These are phyloP conservation scores for Bungarus multicinctus DNA, from an alignment of 2,113 vertebrate genomes.

Conservation along the genomic window DNA sequence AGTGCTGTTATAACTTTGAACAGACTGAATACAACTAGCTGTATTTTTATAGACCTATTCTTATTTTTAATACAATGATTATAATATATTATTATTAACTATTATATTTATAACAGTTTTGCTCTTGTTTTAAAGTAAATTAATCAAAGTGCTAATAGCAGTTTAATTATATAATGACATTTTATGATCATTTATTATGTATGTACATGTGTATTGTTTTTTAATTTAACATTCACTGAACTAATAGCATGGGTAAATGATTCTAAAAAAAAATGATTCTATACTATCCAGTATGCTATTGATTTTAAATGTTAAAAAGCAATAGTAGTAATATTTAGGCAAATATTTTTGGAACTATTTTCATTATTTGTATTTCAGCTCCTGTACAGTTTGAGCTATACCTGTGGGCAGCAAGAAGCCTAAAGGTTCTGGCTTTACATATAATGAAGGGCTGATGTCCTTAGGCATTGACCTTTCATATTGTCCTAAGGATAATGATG, in stretches of 20 bases:
- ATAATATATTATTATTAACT: background rate
- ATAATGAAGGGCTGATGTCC: too few species aligned
- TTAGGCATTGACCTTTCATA: background rate
- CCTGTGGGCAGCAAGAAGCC: background rate
- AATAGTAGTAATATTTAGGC: background rate
- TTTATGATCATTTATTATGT: background rate
- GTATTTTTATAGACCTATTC: background rate
- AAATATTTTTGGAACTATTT: background rate
- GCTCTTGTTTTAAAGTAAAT: background rate
- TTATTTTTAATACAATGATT: background rate
- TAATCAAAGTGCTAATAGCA: background rate
- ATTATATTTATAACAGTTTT: background rate
- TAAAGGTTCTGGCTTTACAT: conserved; percentile 8
- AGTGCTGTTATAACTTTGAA: background rate
- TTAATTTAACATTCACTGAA: background rate
- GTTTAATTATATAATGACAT: background rate
- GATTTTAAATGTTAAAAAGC: background rate
- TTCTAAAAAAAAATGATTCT: too few species aligned
- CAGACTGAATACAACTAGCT: background rate
- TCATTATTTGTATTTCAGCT: background rate
- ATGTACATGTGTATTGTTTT: background rate
- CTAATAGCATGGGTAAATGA: background rate
- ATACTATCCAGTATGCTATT: background rate
- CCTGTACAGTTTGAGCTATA: background rate
- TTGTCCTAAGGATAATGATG: background rate